Evolutionary conservation across 2,888 invertebrate species (phyloP).

Genomic region (Melinopterus prodromus): DNA sequence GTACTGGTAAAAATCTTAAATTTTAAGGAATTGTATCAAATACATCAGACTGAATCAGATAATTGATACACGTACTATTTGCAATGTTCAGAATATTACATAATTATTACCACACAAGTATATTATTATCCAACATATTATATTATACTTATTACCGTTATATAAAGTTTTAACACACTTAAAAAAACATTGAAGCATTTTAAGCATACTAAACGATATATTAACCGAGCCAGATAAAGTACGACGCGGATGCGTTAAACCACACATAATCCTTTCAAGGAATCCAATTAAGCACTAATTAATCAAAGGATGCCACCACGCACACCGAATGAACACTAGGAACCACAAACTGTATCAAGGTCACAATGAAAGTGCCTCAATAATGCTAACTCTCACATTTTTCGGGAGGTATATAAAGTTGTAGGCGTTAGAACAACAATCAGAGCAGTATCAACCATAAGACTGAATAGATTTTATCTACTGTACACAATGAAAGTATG

Average conservation of each 20-base stretch:
- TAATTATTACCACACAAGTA: no score
- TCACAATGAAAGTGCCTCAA: constrained; percentile 25
- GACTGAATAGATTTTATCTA: background rate
- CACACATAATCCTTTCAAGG: background rate
- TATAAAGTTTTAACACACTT: no score
- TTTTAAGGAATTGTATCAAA: no score
- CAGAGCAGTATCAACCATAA: constrained; percentile 46
- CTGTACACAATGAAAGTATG: constrained; percentile 5
- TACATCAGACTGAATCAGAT: no score
- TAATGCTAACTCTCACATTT: constrained; percentile 19
- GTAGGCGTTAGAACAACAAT: constrained; percentile 37
- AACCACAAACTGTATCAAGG: constrained; percentile 29
- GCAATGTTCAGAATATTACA: no score
- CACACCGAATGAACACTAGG: background rate
- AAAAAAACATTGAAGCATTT: no score
- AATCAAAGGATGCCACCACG: background rate
- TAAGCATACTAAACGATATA: no score
- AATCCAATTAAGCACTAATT: background rate
- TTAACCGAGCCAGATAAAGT: no score
- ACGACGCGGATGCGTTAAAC: background rate
- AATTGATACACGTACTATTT: no score
- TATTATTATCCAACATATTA: no score
- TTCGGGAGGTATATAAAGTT: constrained; percentile 26
- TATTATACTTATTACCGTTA: no score
- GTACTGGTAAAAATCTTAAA: no score